phyloP scores from a whole-genome alignment of 2,888 invertebrate species.

The Trachelus tabidus region DNA sequence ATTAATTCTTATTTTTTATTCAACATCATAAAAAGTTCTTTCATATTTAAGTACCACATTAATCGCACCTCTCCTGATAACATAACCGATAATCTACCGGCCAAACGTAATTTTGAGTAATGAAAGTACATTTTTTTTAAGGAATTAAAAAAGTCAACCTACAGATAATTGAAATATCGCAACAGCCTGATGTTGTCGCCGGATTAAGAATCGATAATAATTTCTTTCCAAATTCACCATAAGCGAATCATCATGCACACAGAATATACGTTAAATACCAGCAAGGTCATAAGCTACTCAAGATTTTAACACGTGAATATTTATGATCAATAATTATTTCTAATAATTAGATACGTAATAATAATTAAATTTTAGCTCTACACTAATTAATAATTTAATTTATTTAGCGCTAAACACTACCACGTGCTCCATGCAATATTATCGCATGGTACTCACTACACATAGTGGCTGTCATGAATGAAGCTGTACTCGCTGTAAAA shows the following conservation, averaged over 20 bases:
- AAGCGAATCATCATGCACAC: neutral
- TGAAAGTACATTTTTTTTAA: constrained; percentile 1
- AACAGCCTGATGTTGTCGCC: neutral
- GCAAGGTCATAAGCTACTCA: neutral
- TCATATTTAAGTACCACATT: neutral
- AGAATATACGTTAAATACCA: neutral
- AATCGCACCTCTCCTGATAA: neutral
- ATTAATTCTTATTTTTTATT: neutral
- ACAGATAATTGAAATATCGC: constrained; percentile 14
- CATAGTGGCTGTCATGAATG: constrained; percentile 65
- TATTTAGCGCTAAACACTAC: neutral
- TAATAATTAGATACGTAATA: neutral
- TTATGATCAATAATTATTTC: neutral
- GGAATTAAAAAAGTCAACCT: neutral
- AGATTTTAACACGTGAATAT: neutral
- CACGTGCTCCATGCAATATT: constrained; percentile 18
- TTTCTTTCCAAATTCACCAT: neutral
- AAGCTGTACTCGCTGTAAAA: constrained; percentile 64
- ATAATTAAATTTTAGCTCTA: neutral
- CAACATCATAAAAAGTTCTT: neutral
- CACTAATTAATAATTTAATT: neutral
- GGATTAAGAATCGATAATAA: neutral
- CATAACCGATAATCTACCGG: neutral
- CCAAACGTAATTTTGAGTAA: neutral
- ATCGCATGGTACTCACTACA: constrained; percentile 62